Evolutionary conservation across 2,888 invertebrate species (phyloP).

Genomic region (Tetanocera ferruginea): DNA sequence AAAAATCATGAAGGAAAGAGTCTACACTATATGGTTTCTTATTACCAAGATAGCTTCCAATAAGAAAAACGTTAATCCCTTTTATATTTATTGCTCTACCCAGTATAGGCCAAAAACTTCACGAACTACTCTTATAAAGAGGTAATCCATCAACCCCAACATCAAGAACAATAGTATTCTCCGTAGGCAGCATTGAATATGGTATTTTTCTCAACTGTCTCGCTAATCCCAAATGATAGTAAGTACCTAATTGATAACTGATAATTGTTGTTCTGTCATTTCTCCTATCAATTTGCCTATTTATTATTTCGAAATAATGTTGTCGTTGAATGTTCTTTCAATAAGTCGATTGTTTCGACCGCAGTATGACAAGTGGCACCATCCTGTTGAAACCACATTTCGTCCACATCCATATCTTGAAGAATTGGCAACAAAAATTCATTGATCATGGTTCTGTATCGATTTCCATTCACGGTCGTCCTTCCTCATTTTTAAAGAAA

Average conservation of each 20-base stretch:
- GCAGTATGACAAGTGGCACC: too few species aligned
- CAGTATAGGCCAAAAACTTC: not conserved
- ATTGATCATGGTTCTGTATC: too few species aligned
- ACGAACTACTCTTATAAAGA: too few species aligned
- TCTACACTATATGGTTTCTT: conserved; percentile 31
- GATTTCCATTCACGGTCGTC: too few species aligned
- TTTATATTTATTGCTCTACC: not conserved
- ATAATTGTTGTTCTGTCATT: not conserved
- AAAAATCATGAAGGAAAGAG: conserved; percentile 32
- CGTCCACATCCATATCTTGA: too few species aligned
- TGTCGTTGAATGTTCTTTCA: too few species aligned
- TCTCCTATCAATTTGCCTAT: not conserved
- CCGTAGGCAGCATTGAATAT: not conserved
- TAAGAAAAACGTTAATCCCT: conserved; percentile 15
- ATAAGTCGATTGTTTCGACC: too few species aligned
- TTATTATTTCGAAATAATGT: too few species aligned
- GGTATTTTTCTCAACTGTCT: not conserved
- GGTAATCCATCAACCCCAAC: not conserved
- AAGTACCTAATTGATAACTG: not conserved
- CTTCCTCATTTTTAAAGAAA: too few species aligned
- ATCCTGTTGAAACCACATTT: too few species aligned
- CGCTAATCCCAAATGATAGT: not conserved
- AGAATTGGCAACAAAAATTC: too few species aligned
- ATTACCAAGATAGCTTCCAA: conserved; percentile 25
- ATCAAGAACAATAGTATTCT: not conserved